phyloP scores from a whole-genome alignment of 2,797 vertebrate genomes.

The Apogon hyalosoma region DNA sequence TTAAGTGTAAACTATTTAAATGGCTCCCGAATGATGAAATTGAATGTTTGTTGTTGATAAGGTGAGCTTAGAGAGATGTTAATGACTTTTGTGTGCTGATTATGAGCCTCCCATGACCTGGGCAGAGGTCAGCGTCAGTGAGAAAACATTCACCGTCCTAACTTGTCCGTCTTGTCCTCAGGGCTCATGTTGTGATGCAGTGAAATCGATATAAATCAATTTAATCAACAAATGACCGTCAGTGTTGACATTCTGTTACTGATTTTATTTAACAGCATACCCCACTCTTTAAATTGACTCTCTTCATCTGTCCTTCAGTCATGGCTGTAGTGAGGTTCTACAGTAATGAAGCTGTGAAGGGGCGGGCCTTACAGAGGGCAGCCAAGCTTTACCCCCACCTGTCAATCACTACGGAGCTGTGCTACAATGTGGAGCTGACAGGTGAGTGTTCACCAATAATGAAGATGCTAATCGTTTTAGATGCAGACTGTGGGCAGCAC shows the following conservation, averaged over 20 bases:
- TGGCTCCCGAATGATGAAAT: no score
- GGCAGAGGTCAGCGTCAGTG: constrained; percentile 31
- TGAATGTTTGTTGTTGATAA: no score
- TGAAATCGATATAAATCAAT: constrained; percentile 1
- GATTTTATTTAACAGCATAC: not conserved
- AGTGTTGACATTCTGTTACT: not conserved
- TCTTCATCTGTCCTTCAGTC: constrained; percentile 52
- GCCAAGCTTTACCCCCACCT: constrained; percentile 75
- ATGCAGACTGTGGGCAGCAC: not conserved
- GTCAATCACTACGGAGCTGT: constrained; percentile 78
- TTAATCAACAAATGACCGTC: not conserved
- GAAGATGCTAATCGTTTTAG: not conserved
- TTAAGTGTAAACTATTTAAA: no score
- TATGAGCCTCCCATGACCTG: not conserved
- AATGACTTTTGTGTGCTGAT: no score
- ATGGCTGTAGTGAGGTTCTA: constrained; percentile 85
- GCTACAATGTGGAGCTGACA: constrained; percentile 86
- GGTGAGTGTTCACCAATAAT: constrained; percentile 66
- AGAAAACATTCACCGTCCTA: not conserved
- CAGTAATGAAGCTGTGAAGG: constrained; percentile 72
- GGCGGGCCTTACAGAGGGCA: constrained; percentile 72
- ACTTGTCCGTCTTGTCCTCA: no score
- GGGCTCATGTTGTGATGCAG: no score
- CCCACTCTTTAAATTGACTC: constrained; percentile 2
- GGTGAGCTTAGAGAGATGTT: no score